Conservation (phyloP, 2,888 invertebrate species). For the Dexiosoma caninum region DNA sequence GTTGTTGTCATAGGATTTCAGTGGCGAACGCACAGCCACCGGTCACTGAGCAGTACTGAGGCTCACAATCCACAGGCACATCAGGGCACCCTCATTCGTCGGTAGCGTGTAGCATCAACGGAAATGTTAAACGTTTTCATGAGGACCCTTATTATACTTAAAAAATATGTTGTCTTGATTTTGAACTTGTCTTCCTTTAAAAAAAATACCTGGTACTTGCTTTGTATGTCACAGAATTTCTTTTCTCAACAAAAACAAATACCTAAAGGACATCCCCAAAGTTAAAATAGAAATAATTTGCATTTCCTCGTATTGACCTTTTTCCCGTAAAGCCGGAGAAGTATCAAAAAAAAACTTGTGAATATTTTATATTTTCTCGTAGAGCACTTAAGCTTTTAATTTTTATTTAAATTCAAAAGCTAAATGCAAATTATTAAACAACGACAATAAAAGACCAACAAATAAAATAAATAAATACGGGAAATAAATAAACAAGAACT, state of each 20-base stretch:
- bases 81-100: no score
- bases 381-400: not conserved
- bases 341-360: not conserved
- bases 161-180: no score
- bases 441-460: not conserved
- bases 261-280: not conserved
- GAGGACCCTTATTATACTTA: no score
- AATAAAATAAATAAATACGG: not conserved
- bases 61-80: no score
- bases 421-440: not conserved
- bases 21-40: no score
- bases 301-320: constrained; percentile 31
- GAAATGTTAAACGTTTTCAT: no score
- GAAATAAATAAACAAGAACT: not conserved
- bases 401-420: constrained; percentile 1
- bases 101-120: no score
- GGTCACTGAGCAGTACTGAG: no score
- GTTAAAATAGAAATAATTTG: constrained; percentile 12
- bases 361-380: constrained; percentile 24
- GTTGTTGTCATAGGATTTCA: no score
- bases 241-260: not conserved
- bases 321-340: not conserved
- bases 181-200: not conserved
- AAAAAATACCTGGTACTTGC: not conserved
- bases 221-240: not conserved